A percentile compares a stretch with the other conserved stretches of the same genome.
These are phyloP conservation scores for Peromyscus attwateri DNA, from an alignment of 2,797 vertebrate genomes.

Conservation along the genomic window DNA sequence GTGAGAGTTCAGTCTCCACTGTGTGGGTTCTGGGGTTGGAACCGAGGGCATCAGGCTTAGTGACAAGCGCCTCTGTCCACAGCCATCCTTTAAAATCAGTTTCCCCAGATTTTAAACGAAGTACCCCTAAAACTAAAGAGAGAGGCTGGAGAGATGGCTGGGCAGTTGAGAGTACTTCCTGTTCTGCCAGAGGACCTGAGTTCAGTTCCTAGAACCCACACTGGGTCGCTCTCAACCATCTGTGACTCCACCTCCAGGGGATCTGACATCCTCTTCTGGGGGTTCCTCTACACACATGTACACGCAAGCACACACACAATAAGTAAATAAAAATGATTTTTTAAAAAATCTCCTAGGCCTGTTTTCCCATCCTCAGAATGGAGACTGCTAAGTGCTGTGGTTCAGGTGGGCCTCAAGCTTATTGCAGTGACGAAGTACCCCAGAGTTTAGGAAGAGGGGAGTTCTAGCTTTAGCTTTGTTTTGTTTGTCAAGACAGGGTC, in stretches of 20 bases:
- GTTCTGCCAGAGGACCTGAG: neutral
- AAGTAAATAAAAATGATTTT: neutral
- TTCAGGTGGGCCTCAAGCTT: neutral
- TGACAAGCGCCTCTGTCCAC: neutral
- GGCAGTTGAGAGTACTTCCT: neutral
- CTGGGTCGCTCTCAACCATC: neutral
- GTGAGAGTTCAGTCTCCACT: neutral
- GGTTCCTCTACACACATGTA: neutral
- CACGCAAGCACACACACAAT: neutral
- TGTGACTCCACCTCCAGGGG: neutral
- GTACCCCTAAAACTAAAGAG: neutral
- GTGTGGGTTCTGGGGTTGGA: neutral
- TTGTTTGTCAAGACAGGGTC: neutral
- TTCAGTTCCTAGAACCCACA: neutral
- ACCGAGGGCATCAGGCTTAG: neutral
- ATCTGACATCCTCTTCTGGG: neutral
- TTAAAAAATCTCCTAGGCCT: neutral
- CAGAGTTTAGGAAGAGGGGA: neutral
- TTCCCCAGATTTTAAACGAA: neutral
- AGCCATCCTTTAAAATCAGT: neutral
- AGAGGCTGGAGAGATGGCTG: neutral
- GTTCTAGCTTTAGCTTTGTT: neutral
- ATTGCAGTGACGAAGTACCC: neutral
- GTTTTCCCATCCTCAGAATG: slow-evolving; percentile 38
- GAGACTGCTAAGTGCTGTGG: neutral